phyloP scores from a whole-genome alignment of 2,113 vertebrate species.

The Leiothrix lutea region DNA sequence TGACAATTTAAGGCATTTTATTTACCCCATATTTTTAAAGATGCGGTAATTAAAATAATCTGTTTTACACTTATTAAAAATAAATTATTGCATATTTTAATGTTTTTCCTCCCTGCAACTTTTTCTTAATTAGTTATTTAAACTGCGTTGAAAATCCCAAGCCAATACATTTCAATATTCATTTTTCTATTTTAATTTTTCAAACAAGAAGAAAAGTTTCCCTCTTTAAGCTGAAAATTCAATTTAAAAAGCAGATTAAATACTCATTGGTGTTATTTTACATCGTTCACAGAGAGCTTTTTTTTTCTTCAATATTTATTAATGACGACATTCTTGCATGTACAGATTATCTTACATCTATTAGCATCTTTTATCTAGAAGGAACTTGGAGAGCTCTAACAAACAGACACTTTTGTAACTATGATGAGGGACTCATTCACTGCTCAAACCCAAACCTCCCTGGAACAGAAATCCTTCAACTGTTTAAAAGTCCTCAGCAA shows the following conservation, averaged over 20 bases:
- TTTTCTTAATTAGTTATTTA: conserved; percentile 77
- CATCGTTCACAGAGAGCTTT: not conserved
- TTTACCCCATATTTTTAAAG: conserved; percentile 49
- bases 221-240: conserved; percentile 58
- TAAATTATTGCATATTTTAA: conserved; percentile 75
- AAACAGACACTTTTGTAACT: not conserved
- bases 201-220: conserved; percentile 61
- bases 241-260: conserved; percentile 62
- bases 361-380: conserved; percentile 46
- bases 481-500: not conserved
- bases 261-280: conserved; percentile 56
- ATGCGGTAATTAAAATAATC: conserved; percentile 72
- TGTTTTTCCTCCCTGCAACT: conserved; percentile 69
- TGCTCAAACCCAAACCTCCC: not conserved
- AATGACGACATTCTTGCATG: conserved; percentile 27
- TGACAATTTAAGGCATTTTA: conserved; percentile 68
- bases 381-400: conserved; percentile 11
- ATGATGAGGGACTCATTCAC: not conserved
- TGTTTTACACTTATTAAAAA: conserved; percentile 72
- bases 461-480: not conserved
- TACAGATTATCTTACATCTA: conserved; percentile 44
- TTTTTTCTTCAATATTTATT: conserved; percentile 43
- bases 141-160: conserved; percentile 69
- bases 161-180: conserved; percentile 74
- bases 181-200: conserved; percentile 72